Base-by-base conservation (phyloP, 2,888 invertebrate genomes). In the Lysandra bellargus region DNA sequence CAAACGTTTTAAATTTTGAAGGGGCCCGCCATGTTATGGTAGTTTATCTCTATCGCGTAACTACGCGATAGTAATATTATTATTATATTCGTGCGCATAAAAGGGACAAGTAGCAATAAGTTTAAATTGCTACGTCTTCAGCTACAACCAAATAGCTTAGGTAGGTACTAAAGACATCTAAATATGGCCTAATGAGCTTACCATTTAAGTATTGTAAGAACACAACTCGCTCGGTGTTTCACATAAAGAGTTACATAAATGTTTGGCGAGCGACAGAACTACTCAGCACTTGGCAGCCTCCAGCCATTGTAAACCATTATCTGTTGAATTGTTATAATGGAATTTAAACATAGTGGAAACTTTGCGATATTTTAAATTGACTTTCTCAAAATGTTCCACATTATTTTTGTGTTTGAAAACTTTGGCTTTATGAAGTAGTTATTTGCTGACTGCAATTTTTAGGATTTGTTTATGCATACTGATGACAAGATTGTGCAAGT, bases 211-310 rank as follows among this genome's bases (percentile, higher is more conserved):
- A 17, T 76, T 57, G 49, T 57, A 53, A 76, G 53, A 30, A 49
- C 30, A 17, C 49, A 14, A 57, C 57, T 57, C 69, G 75, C 49
- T 49, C 9, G 49, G 44, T 75, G 76, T 57, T 80, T 78, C 81
- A 80, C 81, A 81, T 80, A 80, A 74, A 80, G 72, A 79, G 75
- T 75, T 74, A 79, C 78, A 80, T 82, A 81, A 80, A 80, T 80
- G 82, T 82, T 84, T 83, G 83, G 83, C 83, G 83, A 80, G 80
- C 79, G 80, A 80, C 82, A 81, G 78, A 81, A 81, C 82, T 82
- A 83, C 83, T 84, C 83, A 83, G 83, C 83, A 78, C 81, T 84
- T 84, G 84, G 84, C 84, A 84, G 80, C 44, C 79, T 40, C 78
- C 80, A 78, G 78, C 78, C 79, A 75, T 78, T 79, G 73, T 80